Conservation (phyloP, 2,797 vertebrate species). For the Pangasius mekongensis region DNA sequence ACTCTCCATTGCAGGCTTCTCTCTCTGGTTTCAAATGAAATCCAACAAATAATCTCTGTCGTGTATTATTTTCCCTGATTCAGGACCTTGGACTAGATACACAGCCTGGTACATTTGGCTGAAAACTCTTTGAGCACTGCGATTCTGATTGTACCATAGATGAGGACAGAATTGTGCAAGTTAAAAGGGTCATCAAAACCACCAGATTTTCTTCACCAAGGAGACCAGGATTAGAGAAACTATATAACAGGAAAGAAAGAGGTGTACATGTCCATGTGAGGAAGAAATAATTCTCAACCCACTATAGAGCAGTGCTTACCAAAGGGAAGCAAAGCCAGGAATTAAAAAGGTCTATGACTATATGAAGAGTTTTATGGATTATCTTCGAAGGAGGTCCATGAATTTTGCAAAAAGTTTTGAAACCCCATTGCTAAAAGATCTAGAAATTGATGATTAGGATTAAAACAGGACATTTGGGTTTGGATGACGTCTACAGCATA, state of each 20-base stretch:
- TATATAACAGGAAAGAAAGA: constrained; percentile 41
- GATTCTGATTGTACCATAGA: not conserved
- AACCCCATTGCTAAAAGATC: not conserved
- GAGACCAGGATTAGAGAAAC: constrained; percentile 38
- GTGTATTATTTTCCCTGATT: constrained; percentile 16
- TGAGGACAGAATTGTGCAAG: constrained; percentile 24
- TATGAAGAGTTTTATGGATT: not conserved
- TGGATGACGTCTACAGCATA: not conserved
- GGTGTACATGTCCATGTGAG: not conserved
- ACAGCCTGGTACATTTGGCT: not conserved
- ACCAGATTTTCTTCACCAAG: constrained; percentile 12
- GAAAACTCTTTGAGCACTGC: not conserved
- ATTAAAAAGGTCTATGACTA: not conserved
- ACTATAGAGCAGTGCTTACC: not conserved
- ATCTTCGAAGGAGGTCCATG: not conserved
- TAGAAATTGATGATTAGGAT: not conserved
- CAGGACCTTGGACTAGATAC: not conserved
- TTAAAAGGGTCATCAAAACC: constrained; percentile 32
- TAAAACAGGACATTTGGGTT: not conserved
- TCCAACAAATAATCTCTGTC: constrained; percentile 12
- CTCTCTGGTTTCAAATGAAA: constrained; percentile 12
- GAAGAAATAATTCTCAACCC: not conserved
- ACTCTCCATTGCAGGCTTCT: not conserved
- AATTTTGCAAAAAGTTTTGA: not conserved
- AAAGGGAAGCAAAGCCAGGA: not conserved